Percentiles rank a stretch among this genome's conserved stretches.
These are phyloP conservation scores for Ormyrus nitidulus DNA, from an alignment of 2,888 invertebrate species.

Conservation along the genomic window DNA sequence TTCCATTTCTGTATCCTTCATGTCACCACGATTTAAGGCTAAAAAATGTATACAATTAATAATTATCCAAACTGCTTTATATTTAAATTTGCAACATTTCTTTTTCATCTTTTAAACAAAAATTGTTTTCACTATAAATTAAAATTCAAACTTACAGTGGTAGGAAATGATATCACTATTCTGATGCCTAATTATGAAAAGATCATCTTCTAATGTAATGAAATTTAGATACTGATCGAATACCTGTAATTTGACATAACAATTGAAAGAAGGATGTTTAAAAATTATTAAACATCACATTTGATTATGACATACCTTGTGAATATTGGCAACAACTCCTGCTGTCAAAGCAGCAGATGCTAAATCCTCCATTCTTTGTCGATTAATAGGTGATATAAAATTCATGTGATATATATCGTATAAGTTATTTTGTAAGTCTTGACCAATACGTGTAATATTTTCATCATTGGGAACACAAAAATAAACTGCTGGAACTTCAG, in stretches of 20 bases:
- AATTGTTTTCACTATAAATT: too few relatives aligned
- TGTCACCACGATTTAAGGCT: constrained; percentile 95
- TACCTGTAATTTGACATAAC: constrained; percentile 77
- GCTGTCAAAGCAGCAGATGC: constrained; percentile 94
- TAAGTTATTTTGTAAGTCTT: constrained; percentile 90
- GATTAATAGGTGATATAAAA: constrained; percentile 95
- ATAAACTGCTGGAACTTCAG: constrained; percentile 99
- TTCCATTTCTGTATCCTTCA: constrained; percentile 97
- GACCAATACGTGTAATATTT: constrained; percentile 94
- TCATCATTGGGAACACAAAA: constrained; percentile 98
- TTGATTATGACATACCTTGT: constrained; percentile 80
- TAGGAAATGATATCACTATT: constrained; percentile 94
- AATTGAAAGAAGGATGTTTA: neutral
- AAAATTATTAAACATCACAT: too few relatives aligned
- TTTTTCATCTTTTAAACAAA: neutral
- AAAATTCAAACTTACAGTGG: constrained; percentile 81
- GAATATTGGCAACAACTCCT: constrained; percentile 92
- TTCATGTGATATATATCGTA: constrained; percentile 98
- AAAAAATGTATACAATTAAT: constrained; percentile 61
- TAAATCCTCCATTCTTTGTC: constrained; percentile 95
- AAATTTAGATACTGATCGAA: constrained; percentile 99
- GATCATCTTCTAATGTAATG: constrained; percentile 97
- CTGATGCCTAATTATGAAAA: constrained; percentile 95
- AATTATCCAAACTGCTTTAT: too few relatives aligned
- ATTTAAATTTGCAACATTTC: too few relatives aligned